phyloP scores from a whole-genome alignment of 2,113 vertebrate species.

The Machaerirhynchus nigripectus region DNA sequence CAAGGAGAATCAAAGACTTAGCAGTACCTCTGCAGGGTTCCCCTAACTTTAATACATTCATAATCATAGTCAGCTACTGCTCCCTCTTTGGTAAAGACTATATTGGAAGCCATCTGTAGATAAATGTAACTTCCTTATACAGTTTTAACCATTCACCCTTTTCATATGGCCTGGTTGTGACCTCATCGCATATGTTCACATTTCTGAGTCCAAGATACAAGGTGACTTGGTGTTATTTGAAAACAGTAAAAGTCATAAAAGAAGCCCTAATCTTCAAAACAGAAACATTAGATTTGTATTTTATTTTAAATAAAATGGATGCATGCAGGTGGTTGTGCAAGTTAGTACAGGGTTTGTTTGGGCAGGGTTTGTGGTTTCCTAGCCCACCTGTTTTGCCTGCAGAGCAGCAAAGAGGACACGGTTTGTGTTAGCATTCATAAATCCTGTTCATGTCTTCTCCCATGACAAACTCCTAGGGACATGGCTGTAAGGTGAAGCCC shows the following conservation, averaged over 20 bases:
- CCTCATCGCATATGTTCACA: background rate
- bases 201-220: background rate
- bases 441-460: background rate
- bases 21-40: background rate
- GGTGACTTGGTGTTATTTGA: background rate
- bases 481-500: too few relatives aligned
- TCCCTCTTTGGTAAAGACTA: background rate
- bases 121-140: background rate
- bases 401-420: background rate
- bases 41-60: background rate
- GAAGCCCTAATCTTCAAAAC: background rate
- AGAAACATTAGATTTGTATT: background rate
- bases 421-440: background rate
- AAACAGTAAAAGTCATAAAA: background rate
- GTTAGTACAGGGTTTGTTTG: background rate
- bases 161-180: background rate
- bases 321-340: background rate
- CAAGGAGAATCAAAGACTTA: background rate
- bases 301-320: background rate
- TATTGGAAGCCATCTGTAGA: background rate
- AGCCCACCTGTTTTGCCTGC: background rate
- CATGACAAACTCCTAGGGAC: rapidly evolving
- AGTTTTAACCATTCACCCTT: background rate
- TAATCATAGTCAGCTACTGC: background rate
- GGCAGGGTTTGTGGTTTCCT: background rate